Conservation (phyloP, 1,140 invertebrate species). For the Chlorops oryzae region DNA sequence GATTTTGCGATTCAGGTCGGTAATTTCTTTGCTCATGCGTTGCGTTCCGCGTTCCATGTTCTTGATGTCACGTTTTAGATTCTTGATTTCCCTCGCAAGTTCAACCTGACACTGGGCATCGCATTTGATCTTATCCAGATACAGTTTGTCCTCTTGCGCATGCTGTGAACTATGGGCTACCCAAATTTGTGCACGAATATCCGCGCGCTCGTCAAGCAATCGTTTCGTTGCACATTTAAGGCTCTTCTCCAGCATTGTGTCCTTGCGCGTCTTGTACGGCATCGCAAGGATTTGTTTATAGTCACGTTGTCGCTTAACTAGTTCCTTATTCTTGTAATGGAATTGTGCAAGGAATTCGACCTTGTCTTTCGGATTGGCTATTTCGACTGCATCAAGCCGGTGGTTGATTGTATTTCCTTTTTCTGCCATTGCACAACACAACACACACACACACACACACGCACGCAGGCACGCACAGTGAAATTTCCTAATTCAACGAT, state of each 20-base stretch:
- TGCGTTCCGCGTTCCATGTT: not conserved
- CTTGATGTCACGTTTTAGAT: constrained; percentile 1
- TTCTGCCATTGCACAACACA: too few relatives aligned
- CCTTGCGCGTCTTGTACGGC: not conserved
- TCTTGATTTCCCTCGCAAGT: not conserved
- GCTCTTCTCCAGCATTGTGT: not conserved
- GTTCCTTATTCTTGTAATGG: too few relatives aligned
- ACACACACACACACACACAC: too few relatives aligned
- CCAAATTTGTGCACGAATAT: not conserved
- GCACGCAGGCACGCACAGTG: too few relatives aligned
- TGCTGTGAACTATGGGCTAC: constrained; percentile 4
- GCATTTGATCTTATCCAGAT: not conserved
- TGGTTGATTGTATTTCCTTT: too few relatives aligned
- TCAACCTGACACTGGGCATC: constrained; percentile 5
- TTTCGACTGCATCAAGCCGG: too few relatives aligned
- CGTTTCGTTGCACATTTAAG: not conserved
- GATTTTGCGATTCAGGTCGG: not conserved
- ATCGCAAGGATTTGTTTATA: not conserved
- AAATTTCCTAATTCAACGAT: too few relatives aligned
- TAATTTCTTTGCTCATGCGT: not conserved
- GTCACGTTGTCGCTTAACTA: not conserved
- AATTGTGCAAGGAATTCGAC: too few relatives aligned
- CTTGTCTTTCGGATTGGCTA: too few relatives aligned
- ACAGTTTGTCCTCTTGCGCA: not conserved
- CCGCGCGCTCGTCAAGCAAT: not conserved